A percentile compares a stretch with the other conserved stretches of the same genome.
Evolutionary conservation across 2,113 vertebrate species (phyloP).

Genomic region (Numida meleagris): DNA sequence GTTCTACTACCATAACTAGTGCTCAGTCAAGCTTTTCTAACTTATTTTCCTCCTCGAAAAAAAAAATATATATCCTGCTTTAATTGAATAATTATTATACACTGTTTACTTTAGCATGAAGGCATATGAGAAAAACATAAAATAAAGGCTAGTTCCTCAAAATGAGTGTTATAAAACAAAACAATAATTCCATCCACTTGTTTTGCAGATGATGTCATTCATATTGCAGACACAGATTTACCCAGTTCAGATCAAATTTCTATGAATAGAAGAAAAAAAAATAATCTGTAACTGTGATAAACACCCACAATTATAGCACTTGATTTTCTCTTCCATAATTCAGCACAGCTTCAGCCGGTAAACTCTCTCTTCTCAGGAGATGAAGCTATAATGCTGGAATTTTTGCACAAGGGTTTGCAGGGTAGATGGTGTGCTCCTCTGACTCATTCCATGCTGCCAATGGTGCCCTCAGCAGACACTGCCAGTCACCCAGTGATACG

Average conservation of each 20-base stretch:
- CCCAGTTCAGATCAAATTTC: slow-evolving; percentile 55
- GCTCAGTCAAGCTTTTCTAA: neutral
- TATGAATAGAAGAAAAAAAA: slow-evolving; percentile 35
- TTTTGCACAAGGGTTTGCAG: neutral
- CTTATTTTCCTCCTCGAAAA: neutral
- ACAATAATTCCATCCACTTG: slow-evolving; percentile 41
- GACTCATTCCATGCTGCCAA: neutral
- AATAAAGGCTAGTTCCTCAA: neutral
- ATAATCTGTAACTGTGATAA: slow-evolving; percentile 58
- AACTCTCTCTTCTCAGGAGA: slow-evolving; percentile 1
- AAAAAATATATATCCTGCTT: neutral
- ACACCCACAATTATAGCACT: slow-evolving; percentile 68
- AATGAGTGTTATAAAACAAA: slow-evolving; percentile 39
- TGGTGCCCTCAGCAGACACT: neutral
- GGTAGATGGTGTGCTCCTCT: neutral
- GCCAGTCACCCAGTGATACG: neutral
- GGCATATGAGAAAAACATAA: neutral
- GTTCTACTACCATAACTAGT: neutral
- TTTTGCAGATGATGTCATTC: slow-evolving; percentile 59
- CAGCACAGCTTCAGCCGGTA: slow-evolving; percentile 32
- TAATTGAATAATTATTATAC: neutral
- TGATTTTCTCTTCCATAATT: slow-evolving; percentile 66
- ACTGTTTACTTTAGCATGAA: neutral
- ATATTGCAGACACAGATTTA: slow-evolving; percentile 55
- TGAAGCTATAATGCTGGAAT: neutral